Base-by-base conservation (phyloP, 2,113 vertebrate genomes). In the Diphyllodes magnificus region DNA sequence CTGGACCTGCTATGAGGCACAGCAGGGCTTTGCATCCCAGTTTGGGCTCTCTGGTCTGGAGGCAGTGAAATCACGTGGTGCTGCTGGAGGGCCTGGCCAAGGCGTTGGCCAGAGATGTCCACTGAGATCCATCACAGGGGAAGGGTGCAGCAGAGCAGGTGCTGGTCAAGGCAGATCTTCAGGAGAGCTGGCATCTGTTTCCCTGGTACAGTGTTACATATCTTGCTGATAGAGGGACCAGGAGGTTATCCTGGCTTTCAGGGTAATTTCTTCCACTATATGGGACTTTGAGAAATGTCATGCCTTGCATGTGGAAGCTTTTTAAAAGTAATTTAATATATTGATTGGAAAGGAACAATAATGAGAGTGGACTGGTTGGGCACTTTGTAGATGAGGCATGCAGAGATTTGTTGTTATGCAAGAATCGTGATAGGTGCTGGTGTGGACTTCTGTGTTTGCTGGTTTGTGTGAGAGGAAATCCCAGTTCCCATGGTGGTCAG, bases 261-360 rank as follows among this genome's bases (percentile, higher is more conserved):
- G 50, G 39, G 27, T 59, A 63, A 81, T 96, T 94, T 80, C 65
- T 88, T 82, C 45, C 16, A 31, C 39, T 66, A 0, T 33, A 20
- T 37, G 16, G 31, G 56, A 78, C 68, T 78, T 50, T 37, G 72
- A 83, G 79, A 88, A 90, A 94, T 71, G 42, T 77, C 69, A 53
- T 4, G 7, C 33, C 28, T 88, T 91, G 39, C 54, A 35, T 21
- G 37, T 39, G 23, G 65, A 83, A 86, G 76, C 24, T 93, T 93
- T 89, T 85, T 3, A n/a, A 81, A 94, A 90, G 64, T 69, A 86
- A 92, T 92, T 77, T 86, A 66, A 56, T 86, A 13, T 71, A 88
- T 96, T 84, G 86, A 88, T 95, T 81, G n/a, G 35, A 54, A 81
- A 49, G 23, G n/a, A 94, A 42, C 71, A 68, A 56, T 92, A 57